Conservation (phyloP, 2,797 vertebrate genomes). For the Notolabrus celidotus region DNA sequence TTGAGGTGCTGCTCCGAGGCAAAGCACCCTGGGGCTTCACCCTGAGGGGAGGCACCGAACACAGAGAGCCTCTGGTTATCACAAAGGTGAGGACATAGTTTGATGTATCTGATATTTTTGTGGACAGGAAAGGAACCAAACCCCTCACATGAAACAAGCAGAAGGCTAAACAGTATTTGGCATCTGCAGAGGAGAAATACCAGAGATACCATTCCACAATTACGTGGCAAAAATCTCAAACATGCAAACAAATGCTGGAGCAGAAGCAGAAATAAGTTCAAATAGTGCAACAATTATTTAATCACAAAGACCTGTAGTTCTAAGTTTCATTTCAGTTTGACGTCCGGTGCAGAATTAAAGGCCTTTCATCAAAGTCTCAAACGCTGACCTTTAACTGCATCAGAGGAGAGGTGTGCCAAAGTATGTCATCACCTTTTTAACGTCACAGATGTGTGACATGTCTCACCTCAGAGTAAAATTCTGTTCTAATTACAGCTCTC, state of each 20-base stretch:
- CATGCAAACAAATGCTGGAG: too few relatives aligned
- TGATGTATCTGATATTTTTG: background rate
- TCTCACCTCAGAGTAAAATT: constrained; percentile 2
- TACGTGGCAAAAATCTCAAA: too few relatives aligned
- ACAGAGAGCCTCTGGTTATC: constrained; percentile 90
- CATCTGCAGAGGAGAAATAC: too few relatives aligned
- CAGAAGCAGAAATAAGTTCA: too few relatives aligned
- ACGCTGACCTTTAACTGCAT: background rate
- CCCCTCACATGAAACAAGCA: background rate
- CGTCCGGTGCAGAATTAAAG: too few relatives aligned
- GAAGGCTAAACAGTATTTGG: too few relatives aligned
- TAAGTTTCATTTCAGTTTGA: too few relatives aligned
- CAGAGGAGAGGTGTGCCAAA: background rate
- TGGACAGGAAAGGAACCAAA: background rate
- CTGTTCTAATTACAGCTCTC: too few relatives aligned
- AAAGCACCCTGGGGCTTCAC: constrained; percentile 94
- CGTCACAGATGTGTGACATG: constrained; percentile 16
- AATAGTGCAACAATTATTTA: too few relatives aligned
- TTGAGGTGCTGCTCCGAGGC: constrained; percentile 79
- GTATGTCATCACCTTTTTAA: background rate
- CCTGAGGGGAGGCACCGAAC: constrained; percentile 91
- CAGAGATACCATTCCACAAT: too few relatives aligned
- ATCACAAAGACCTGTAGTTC: too few relatives aligned
- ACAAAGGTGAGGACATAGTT: constrained; percentile 85
- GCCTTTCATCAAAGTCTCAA: background rate